Evolutionary conservation across 2,113 vertebrate species (phyloP), one percentile per base, ranked within the genome.

Genomic region (Pimephales promelas): DNA sequence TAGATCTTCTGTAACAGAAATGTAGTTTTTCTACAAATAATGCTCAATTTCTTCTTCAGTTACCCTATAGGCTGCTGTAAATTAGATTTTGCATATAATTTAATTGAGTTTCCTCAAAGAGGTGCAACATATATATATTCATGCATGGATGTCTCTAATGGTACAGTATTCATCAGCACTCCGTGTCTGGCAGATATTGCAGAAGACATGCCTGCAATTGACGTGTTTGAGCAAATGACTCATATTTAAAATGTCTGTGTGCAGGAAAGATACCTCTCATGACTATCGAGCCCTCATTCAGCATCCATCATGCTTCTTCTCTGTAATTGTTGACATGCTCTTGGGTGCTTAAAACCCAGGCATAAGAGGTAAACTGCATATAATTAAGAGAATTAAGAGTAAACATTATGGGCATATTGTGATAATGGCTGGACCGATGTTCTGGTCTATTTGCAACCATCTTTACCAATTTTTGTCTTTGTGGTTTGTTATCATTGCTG

Each of bases 351-450:
- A 24, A 31, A 3, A 49, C 47, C 47, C 47, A 47, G 28, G 56
- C 52, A 40, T 61, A 72, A 18, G 43, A 71, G 83, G 76, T 80
- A 81, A 74, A 62, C 57, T 59, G 34, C 56, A 71, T 36, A 72
- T 31, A 71, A 31, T 43, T 61, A 57, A 61, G 54, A 61, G 66
- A 71, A 31, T 43, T 61, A 57, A 61, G 54, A 61, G 66, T 40
- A 72, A 26, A 26, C 28, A 84, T 49, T 54, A 62, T 72, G 77
- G 10, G 40, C 34, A 80, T 73, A 79, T 80, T 80, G 68, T 52
- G 70, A 40, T 79, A 40, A 49, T 79, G 28, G 68, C 49, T 80
- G 61, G 34, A 68, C 34, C 9, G 10, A 59, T 54, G n/a, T 72
- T 57, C 49, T 73, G 68, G 26, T 66, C 45, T 45, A 20, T 43